Base-by-base conservation (phyloP, 2,888 invertebrate species). In the Rhagonycha lutea region DNA sequence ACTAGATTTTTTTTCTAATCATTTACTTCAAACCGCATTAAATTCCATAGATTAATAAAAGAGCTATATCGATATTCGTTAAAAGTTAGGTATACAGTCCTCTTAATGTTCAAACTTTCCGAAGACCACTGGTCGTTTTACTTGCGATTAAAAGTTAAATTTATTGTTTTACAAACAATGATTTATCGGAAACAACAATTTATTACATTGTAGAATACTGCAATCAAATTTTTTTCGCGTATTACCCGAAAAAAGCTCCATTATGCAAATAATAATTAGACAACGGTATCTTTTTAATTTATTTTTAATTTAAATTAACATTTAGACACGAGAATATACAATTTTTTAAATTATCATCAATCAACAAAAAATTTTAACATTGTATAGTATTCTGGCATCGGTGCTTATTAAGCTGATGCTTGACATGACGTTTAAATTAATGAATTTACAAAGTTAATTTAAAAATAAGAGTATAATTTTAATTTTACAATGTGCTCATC, bases 21-120 rank as follows among this genome's bases (percentile, higher is more conserved):
- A n/a, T n/a, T n/a, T n/a, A n/a, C n/a, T n/a, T n/a, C n/a, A n/a
- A n/a, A n/a, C n/a, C n/a, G n/a, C n/a, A n/a, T n/a, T n/a, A n/a
- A n/a, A n/a, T n/a, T n/a, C n/a, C n/a, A n/a, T n/a, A n/a, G n/a
- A n/a, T n/a, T n/a, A n/a, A n/a, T n/a, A n/a, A n/a, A n/a, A n/a
- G n/a, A n/a, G n/a, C n/a, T n/a, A n/a, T n/a, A n/a, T n/a, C n/a
- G n/a, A n/a, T n/a, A n/a, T n/a, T n/a, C n/a, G n/a, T n/a, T n/a
- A n/a, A n/a, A n/a, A n/a, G n/a, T n/a, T n/a, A n/a, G n/a, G n/a
- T n/a, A n/a, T n/a, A n/a, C n/a, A n/a, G n/a, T n/a, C n/a, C n/a
- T n/a, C n/a, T n/a, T n/a, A 75, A 76, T 76, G 69, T 67, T 68
- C 62, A 62, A 73, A 74, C 73, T 73, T 73, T 76, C 69, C 72